Conservation (phyloP, 2,797 vertebrate species). For the Crenuchus spilurus region DNA sequence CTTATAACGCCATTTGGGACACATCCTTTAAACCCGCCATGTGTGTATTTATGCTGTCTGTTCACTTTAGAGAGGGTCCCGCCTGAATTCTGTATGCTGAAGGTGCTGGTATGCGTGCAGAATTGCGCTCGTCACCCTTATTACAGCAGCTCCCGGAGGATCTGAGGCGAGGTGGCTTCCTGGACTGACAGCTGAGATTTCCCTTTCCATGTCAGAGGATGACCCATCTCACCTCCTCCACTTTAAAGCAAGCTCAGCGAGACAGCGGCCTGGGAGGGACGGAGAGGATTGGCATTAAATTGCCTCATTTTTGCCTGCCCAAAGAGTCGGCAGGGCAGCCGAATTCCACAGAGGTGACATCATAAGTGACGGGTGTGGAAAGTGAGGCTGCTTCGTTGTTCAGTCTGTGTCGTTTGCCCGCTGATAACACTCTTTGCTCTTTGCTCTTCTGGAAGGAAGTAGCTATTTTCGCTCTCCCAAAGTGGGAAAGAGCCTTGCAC, state of each 20-base stretch:
- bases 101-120: conserved; percentile 70
- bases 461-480: conserved; percentile 1
- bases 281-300: conserved; percentile 38
- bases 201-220: conserved; percentile 44
- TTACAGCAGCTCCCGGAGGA: conserved; percentile 64
- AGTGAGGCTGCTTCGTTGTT: conserved; percentile 3
- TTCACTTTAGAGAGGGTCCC: conserved; percentile 34
- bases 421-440: conserved; percentile 9
- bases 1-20: neutral
- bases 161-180: conserved; percentile 59
- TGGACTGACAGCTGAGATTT: conserved; percentile 45
- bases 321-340: neutral
- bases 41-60: conserved; percentile 34
- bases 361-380: conserved; percentile 10
- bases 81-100: conserved; percentile 52
- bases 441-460: neutral
- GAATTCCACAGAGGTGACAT: conserved; percentile 20
- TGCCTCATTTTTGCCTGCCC: conserved; percentile 23
- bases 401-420: neutral
- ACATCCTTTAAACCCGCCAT: neutral
- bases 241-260: conserved; percentile 49
- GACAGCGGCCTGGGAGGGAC: conserved; percentile 23
- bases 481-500: neutral
- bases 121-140: conserved; percentile 72
- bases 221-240: conserved; percentile 48